Percentiles rank a stretch among this genome's conserved stretches.
Evolutionary conservation across 2,888 invertebrate genomes (phyloP).

Genomic region (Stegana nigrithorax): DNA sequence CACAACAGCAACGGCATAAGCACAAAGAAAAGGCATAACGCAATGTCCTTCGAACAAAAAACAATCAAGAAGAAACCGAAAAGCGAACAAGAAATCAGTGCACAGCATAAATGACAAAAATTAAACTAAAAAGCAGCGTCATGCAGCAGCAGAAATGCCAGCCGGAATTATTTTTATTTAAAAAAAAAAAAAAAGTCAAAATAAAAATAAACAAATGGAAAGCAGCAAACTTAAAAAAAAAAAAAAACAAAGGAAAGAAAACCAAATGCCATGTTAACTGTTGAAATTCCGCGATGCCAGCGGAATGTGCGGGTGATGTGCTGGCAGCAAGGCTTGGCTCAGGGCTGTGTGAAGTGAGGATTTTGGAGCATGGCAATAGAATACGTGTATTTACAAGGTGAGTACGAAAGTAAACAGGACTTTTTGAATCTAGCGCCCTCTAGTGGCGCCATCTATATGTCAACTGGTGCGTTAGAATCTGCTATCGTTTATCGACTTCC

Average conservation of each 20-base stretch:
- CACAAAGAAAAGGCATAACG: background rate
- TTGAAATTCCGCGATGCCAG: no score
- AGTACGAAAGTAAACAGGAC: no score
- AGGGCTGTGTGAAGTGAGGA: no score
- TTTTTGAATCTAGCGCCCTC: no score
- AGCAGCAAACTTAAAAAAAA: background rate
- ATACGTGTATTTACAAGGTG: no score
- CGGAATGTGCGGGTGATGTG: no score
- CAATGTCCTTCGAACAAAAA: conserved; percentile 4
- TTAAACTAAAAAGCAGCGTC: background rate
- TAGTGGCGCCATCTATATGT: no score
- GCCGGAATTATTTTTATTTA: background rate
- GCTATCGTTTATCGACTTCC: no score
- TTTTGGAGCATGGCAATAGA: no score
- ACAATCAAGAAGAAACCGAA: background rate
- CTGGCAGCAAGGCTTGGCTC: no score
- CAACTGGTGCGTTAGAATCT: no score
- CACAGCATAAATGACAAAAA: background rate
- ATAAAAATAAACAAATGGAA: background rate
- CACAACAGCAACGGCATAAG: background rate
- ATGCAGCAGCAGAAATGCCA: background rate
- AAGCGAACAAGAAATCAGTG: background rate
- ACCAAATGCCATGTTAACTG: no score
- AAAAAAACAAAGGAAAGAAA: background rate
- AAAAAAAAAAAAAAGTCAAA: background rate